Conservation (phyloP, 2,888 invertebrate genomes). For the Euspilapteryx auroguttella region DNA sequence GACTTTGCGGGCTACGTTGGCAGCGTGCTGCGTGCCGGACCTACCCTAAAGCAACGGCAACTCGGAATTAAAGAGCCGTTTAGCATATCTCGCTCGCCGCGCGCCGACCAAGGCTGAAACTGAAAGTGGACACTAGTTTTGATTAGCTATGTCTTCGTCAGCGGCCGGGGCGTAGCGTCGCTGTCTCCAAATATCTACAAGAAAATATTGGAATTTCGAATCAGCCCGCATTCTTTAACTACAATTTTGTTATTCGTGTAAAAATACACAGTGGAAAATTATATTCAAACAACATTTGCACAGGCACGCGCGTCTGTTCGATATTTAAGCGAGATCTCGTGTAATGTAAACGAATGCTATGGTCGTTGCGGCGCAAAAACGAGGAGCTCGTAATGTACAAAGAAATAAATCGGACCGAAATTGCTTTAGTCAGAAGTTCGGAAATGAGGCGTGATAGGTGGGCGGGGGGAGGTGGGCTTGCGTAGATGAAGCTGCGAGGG, state of each 20-base stretch:
- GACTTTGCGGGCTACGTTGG: not conserved
- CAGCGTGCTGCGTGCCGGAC: slow-evolving; percentile 14
- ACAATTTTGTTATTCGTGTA: no score
- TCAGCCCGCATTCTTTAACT: no score
- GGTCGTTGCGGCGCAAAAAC: not conserved
- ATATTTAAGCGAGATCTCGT: no score
- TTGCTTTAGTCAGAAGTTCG: slow-evolving; percentile 16
- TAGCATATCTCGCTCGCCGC: not conserved
- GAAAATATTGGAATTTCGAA: no score
- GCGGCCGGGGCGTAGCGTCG: no score
- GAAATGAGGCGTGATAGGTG: slow-evolving; percentile 28
- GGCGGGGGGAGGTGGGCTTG: slow-evolving; percentile 6
- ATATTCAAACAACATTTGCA: no score
- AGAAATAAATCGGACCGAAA: slow-evolving; percentile 15
- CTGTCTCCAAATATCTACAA: no score
- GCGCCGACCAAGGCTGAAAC: no score
- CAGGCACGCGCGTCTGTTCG: no score
- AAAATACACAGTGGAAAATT: no score
- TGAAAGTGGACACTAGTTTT: not conserved
- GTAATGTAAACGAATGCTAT: no score
- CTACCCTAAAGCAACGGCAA: slow-evolving; percentile 23
- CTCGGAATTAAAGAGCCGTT: slow-evolving; percentile 6
- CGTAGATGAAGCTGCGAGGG: slow-evolving; percentile 7
- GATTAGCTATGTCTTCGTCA: no score
- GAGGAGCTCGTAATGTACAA: slow-evolving; percentile 8